A percentile compares a stretch with the other conserved stretches of the same genome.
phyloP scores from a whole-genome alignment of 2,888 invertebrate species.

The Macrosoma leucophasiata region DNA sequence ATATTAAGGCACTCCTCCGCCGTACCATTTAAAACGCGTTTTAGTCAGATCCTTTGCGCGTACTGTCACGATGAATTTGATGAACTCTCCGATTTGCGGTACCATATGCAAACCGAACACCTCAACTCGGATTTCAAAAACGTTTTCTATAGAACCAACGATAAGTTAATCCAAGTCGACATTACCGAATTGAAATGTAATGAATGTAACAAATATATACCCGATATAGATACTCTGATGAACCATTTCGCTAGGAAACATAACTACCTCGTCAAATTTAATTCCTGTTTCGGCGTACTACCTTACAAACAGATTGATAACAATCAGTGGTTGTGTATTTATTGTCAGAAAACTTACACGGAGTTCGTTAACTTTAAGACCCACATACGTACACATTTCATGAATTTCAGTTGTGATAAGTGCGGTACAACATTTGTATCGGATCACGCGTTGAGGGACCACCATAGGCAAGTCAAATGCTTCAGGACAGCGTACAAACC shows the following conservation, averaged over 20 bases:
- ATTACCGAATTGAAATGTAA: conserved; percentile 62
- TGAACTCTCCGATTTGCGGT: conserved; percentile 43
- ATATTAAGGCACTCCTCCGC: conserved; percentile 59
- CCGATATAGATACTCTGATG: conserved; percentile 56
- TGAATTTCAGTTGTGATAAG: conserved; percentile 61
- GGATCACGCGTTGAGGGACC: conserved; percentile 56
- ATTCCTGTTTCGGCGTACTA: conserved; percentile 56
- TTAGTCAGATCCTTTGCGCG: conserved; percentile 60
- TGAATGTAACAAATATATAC: conserved; percentile 44
- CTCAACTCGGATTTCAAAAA: conserved; percentile 52
- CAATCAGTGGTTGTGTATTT: conserved; percentile 52
- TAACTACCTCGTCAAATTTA: conserved; percentile 55
- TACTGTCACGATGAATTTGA: conserved; percentile 59
- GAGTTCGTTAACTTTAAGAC: conserved; percentile 57
- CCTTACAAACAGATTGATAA: conserved; percentile 54
- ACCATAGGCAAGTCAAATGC: conserved; percentile 61
- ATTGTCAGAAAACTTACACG: conserved; percentile 46
- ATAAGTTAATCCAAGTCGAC: conserved; percentile 62
- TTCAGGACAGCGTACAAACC: conserved; percentile 58
- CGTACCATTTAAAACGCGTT: conserved; percentile 62
- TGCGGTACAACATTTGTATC: conserved; percentile 62
- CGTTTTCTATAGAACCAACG: conserved; percentile 61
- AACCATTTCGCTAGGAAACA: conserved; percentile 52
- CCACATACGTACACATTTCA: conserved; percentile 58
- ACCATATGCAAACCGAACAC: conserved; percentile 55